Conservation (phyloP, 2,113 vertebrate species). For the Toxotes jaculatrix region DNA sequence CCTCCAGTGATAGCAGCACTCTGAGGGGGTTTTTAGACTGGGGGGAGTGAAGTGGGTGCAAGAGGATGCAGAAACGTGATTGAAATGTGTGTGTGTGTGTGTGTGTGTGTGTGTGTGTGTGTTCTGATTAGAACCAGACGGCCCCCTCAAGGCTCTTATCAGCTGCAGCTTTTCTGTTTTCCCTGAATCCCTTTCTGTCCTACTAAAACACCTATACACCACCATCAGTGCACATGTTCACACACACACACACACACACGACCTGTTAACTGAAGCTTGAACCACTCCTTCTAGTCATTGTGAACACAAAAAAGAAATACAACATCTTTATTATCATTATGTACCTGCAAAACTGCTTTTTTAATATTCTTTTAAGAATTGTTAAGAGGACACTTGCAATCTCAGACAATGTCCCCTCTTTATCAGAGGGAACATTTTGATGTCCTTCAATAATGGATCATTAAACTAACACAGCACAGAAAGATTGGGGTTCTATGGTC, state of each 20-base stretch:
- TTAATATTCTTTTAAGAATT: too few relatives aligned
- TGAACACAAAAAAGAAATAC: too few relatives aligned
- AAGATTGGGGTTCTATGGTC: too few relatives aligned
- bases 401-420: too few relatives aligned
- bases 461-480: too few relatives aligned
- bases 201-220: constrained; percentile 55
- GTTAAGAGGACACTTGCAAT: too few relatives aligned
- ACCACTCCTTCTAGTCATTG: too few relatives aligned
- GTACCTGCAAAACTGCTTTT: too few relatives aligned
- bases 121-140: constrained; percentile 77
- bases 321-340: too few relatives aligned
- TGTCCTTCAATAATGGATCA: too few relatives aligned
- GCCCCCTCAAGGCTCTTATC: constrained; percentile 77
- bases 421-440: too few relatives aligned
- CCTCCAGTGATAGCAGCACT: constrained; percentile 77
- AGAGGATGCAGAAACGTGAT: constrained; percentile 61
- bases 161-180: constrained; percentile 71
- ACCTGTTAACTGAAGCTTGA: too few relatives aligned
- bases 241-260: neutral
- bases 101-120: constrained; percentile 55
- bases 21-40: constrained; percentile 59
- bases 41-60: constrained; percentile 39
- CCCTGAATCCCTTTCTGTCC: constrained; percentile 63
- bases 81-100: constrained; percentile 54
- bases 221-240: constrained; percentile 14